Base-by-base conservation (phyloP, 2,113 vertebrate species). In the Panthera tigris region DNA sequence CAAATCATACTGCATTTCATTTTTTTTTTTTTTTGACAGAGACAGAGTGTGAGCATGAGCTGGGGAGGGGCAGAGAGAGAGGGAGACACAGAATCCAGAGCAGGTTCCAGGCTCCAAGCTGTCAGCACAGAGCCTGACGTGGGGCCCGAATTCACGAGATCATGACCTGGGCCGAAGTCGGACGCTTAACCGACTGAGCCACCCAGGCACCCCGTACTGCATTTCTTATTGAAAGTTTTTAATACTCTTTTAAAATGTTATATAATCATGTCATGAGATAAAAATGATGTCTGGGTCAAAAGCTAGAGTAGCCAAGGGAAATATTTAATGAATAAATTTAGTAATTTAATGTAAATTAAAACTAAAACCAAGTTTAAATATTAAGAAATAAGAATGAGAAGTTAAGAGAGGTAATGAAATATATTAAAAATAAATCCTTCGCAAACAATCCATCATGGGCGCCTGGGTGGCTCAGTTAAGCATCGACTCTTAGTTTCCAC, bases 271-370 rank as follows among this genome's bases (percentile, higher is more conserved):
- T 66, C 12, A 52, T 71, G 39, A 86, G 31, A 83, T 88, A 71
- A 88, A 94, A 88, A 39, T 36, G 11, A 81, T 80, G 25, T 61
- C 16, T 78, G 23, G 25, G 33, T 89, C 52, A 89, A 83, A 88
- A 80, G 4, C 6, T 61, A 45, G 29, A 27, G 16, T 79, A 69
- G 5, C n/a, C 61, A 90, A 81, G 27, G 5, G 5, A 83, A 95
- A 79, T 95, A 79, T 66, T 78, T 94, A 93, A 87, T 82, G 82
- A 95, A 31, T 88, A 7, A 91, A 83, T 86, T 96, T 88, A 93
- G 76, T 10, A 73, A 71, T 74, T 41, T 36, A 27, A 65, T 57
- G 31, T 31, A 55, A 94, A 83, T 73, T 55, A 79, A 52, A 91
- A 91, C 52, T 93, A 36, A 88, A 93, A 31, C 2, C 19, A 87